These are phyloP conservation scores for Anhinga rufa DNA, from an alignment of 2,113 vertebrate genomes.

Conservation along the genomic window DNA sequence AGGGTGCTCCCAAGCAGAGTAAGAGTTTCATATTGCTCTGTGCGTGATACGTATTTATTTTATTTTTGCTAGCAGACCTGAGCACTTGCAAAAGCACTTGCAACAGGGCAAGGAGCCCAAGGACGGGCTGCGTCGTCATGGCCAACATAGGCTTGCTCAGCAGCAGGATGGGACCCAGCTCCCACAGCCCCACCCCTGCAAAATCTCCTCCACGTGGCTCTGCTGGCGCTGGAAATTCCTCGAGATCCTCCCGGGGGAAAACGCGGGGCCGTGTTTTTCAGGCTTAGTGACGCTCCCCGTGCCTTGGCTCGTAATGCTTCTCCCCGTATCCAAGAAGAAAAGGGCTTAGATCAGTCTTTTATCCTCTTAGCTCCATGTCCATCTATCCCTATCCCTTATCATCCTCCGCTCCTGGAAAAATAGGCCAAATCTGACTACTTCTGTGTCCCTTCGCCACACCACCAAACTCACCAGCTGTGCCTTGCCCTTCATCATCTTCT, in stretches of 20 bases:
- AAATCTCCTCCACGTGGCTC: fast-evolving
- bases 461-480: not conserved
- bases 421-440: not conserved
- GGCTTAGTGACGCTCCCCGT: fast-evolving
- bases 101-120: not conserved
- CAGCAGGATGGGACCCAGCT: not conserved
- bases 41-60: not conserved
- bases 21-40: not conserved
- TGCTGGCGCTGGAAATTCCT: not conserved
- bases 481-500: not conserved
- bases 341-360: not conserved
- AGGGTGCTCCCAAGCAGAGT: not conserved
- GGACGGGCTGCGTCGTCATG: fast-evolving
- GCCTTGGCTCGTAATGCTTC: fast-evolving
- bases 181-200: not conserved
- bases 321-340: not conserved
- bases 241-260: not conserved
- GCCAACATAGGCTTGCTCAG: fast-evolving
- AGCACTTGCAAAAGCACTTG: not conserved
- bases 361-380: not conserved
- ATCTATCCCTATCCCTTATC: not conserved
- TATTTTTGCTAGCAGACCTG: not conserved
- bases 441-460: fast-evolving
- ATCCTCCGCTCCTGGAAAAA: not conserved
- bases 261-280: not conserved